Conservation (phyloP, 2,797 vertebrate species). For the Enteromius paludinosus region DNA sequence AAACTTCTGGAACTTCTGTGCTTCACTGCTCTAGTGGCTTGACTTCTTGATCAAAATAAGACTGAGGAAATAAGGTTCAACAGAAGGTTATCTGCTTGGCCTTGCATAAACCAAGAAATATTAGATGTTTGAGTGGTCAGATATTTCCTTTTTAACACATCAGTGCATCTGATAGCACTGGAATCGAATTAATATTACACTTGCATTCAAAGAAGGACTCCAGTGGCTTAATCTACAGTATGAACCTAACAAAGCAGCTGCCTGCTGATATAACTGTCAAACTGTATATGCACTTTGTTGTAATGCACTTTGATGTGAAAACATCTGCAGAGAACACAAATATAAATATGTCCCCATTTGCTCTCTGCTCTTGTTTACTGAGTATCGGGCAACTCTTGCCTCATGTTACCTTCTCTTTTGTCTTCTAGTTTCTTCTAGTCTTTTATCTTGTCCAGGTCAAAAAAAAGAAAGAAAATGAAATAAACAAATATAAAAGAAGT, state of each 20-base stretch:
- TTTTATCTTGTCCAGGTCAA: too few species aligned
- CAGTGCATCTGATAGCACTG: background rate
- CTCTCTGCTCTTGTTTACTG: constrained; percentile 8
- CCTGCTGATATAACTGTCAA: constrained; percentile 23
- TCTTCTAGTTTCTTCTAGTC: too few species aligned
- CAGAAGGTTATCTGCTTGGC: background rate
- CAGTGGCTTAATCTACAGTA: background rate
- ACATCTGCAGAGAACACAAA: constrained; percentile 31
- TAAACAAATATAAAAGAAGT: too few species aligned
- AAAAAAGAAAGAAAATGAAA: too few species aligned
- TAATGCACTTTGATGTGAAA: constrained; percentile 21
- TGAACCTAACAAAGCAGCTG: background rate
- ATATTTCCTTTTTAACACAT: background rate
- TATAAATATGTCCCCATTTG: constrained; percentile 12
- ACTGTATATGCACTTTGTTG: constrained; percentile 15
- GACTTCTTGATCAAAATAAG: background rate
- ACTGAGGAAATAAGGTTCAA: background rate
- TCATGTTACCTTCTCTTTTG: background rate
- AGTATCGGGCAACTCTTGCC: constrained; percentile 5
- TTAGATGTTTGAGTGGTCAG: background rate
- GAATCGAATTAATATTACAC: constrained; percentile 13
- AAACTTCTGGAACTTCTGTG: background rate
- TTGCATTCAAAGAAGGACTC: background rate
- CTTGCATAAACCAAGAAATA: background rate
- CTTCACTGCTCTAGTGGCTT: background rate